Conservation (phyloP, 2,888 invertebrate genomes). For the Meliscaeva auricollis region DNA sequence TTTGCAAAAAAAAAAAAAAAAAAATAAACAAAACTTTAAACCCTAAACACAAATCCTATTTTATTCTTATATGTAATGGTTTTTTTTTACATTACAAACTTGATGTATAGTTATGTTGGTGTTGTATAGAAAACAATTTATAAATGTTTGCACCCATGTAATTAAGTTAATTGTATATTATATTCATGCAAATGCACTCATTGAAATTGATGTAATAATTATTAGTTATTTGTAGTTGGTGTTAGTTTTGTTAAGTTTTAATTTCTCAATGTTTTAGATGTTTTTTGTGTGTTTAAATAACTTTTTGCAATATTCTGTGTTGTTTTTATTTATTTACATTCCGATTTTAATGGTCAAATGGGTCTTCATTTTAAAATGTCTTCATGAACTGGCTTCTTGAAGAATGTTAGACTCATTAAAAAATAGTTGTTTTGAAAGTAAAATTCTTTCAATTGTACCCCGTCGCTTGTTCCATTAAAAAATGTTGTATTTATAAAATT, state of each 20-base stretch:
- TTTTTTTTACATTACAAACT: constrained; percentile 11
- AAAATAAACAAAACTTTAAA: constrained; percentile 29
- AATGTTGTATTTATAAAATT: too few species aligned
- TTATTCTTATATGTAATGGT: constrained; percentile 32
- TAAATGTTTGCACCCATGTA: constrained; percentile 37
- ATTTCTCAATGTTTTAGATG: constrained; percentile 17
- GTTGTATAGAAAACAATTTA: constrained; percentile 33
- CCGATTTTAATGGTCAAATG: too few species aligned
- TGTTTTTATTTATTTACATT: background rate
- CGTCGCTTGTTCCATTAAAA: too few species aligned
- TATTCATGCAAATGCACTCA: constrained; percentile 41
- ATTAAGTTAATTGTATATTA: constrained; percentile 39
- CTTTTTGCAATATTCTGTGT: background rate
- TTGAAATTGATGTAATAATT: constrained; percentile 21
- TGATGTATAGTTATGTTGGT: constrained; percentile 39
- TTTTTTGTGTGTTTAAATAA: background rate
- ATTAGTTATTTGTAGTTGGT: constrained; percentile 53
- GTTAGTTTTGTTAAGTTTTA: constrained; percentile 17
- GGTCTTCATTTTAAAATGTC: too few species aligned
- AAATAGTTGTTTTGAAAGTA: too few species aligned
- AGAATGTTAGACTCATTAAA: too few species aligned
- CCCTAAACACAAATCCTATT: constrained; percentile 5
- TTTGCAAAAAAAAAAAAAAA: constrained; percentile 30
- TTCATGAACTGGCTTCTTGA: too few species aligned
- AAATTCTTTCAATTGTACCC: too few species aligned